Evolutionary conservation across 2,113 vertebrate species (phyloP), one percentile per base, ranked within the genome.

Genomic region (Nansenia antarctica): DNA sequence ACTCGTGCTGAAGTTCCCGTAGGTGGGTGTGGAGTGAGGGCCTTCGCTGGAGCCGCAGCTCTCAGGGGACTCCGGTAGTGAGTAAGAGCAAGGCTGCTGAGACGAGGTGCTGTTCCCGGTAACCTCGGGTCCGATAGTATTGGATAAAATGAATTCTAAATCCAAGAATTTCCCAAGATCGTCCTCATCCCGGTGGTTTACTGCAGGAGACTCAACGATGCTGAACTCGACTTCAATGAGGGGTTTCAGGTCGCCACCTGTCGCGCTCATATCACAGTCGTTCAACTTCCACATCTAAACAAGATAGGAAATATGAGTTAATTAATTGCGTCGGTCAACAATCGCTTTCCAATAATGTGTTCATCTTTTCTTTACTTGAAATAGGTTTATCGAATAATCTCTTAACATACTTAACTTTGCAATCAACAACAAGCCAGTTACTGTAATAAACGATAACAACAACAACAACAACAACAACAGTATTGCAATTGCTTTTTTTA

Each of bases 121-220:
- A 12, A 18, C 69, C 3, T 86, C 88, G 3, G 89, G 82, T 60
- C 82, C 71, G 57, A 92, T 87, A 0, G 90, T 92, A 87, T 97
- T 96, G 0, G 94, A 92, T 69, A 97, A 73, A 76, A 97, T 97
- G 84, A 97, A 97, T 30, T 97, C 95, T 61, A 97, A 86, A 82
- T 97, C 95, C 74, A 97, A 65, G 77, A 95, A 95, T 54, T 90
- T 94, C 9, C 89, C 93, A 59, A 97, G 77, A 2, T 96, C 95
- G 72, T 97, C 95, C 0, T 96, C 95, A 24, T 97, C 95, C 68
- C 57, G n/a, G n/a, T 85, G 68, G 14, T 53, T n/a, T 2, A 71
- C 27, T 1, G 79, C 73, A 0, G 86, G 89, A 62, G 78, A 84
- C 71, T 91, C 92, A 5, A 91, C 74, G 52, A 93, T 91, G 82